Evolutionary conservation across 2,113 vertebrate species (phyloP).

Genomic region (Riparia riparia): DNA sequence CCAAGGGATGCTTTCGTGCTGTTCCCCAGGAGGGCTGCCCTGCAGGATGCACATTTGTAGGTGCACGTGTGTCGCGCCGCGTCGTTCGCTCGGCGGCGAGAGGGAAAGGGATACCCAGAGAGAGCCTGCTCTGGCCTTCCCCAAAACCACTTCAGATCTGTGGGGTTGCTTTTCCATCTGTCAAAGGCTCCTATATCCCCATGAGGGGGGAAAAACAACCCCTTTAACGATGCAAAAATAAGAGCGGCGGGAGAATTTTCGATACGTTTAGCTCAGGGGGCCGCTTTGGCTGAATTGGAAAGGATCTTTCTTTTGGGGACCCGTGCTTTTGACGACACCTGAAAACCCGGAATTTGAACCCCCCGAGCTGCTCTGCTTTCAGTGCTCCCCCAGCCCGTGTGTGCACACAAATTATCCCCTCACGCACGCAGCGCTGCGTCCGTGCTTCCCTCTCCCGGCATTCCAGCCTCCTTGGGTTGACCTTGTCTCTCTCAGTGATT

Average conservation of each 20-base stretch:
- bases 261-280: not conserved
- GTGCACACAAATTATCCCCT: not conserved
- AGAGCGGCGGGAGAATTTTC: not conserved
- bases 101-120: not conserved
- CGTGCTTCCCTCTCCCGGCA: slow-evolving; percentile 45
- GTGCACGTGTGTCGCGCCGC: not conserved
- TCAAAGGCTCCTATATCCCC: not conserved
- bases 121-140: not conserved
- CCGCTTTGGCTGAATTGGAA: not conserved
- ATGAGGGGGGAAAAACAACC: fast-evolving
- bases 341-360: not conserved
- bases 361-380: fast-evolving
- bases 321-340: not conserved
- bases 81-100: not conserved
- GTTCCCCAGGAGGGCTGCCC: slow-evolving; percentile 24
- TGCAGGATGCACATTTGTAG: not conserved
- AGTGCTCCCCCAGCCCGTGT: not conserved
- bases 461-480: slow-evolving; percentile 73
- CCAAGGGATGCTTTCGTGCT: not conserved
- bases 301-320: not conserved
- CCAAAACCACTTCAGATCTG: not conserved
- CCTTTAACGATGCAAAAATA: not conserved
- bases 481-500: slow-evolving; percentile 82
- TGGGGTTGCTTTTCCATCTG: not conserved
- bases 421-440: not conserved